Evolutionary conservation across 35 echinoderm and acorn worm genomes (phyloP).

Genomic region (Ophiothrix spiculata): DNA sequence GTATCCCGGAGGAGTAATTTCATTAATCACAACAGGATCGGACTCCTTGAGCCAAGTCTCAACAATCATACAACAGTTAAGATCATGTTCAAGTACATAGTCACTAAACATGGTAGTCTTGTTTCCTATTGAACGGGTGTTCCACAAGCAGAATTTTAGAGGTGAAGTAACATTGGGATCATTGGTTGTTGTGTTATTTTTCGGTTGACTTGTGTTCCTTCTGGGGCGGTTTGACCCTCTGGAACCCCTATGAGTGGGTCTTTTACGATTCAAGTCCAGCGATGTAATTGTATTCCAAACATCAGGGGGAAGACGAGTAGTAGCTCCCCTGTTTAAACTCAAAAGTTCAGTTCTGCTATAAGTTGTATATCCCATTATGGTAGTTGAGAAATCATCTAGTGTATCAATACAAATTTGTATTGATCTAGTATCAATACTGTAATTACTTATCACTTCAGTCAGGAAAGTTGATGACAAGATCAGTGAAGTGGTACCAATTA

Average conservation of each 20-base stretch:
- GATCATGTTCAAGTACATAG: neutral
- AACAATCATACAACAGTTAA: neutral
- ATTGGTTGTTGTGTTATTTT: neutral
- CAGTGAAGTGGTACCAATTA: neutral
- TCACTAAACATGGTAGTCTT: neutral
- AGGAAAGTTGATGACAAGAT: neutral
- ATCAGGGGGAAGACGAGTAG: neutral
- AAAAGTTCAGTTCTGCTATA: neutral
- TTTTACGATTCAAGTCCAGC: neutral
- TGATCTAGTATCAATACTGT: neutral
- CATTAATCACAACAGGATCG: neutral
- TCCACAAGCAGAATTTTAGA: neutral
- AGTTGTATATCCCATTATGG: neutral
- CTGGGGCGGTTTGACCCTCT: neutral
- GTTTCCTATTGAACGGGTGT: neutral
- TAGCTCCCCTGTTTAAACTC: neutral
- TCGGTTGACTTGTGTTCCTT: neutral
- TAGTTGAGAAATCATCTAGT: neutral
- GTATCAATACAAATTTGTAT: neutral
- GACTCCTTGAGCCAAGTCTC: neutral
- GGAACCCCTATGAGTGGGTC: neutral
- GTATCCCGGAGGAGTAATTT: neutral
- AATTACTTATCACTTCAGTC: too few relatives aligned
- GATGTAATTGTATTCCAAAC: neutral
- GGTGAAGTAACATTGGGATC: neutral